These are phyloP conservation scores for Brachypteracias leptosomus DNA, from an alignment of 2,113 vertebrate genomes.

Conservation along the genomic window DNA sequence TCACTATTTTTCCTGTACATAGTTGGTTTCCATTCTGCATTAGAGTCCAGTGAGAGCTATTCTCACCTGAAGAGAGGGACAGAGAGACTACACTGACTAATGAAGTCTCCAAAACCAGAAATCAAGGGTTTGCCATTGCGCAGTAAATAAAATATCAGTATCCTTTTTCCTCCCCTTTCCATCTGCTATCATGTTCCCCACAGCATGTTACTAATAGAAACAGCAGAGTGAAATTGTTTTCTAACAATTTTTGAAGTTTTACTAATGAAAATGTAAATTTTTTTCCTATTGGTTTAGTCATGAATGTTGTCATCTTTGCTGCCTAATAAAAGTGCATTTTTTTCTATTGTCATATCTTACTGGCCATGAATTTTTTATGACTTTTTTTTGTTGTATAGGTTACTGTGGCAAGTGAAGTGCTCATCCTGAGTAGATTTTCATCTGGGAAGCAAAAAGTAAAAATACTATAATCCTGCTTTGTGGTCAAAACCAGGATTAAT, in stretches of 20 bases:
- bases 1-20: neutral
- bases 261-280: neutral
- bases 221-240: neutral
- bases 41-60: neutral
- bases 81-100: neutral
- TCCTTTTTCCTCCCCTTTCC: neutral
- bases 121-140: neutral
- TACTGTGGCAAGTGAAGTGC: neutral
- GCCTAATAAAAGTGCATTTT: neutral
- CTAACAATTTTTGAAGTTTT: neutral
- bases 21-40: neutral
- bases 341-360: neutral
- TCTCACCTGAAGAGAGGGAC: neutral
- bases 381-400: neutral
- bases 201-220: neutral
- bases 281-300: neutral
- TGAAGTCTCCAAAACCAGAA: neutral
- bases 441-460: neutral
- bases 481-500: neutral
- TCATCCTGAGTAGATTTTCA: neutral
- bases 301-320: neutral
- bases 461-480: neutral
- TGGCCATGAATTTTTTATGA: rapidly evolving
- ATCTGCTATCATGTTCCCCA: neutral
- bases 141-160: neutral